Evolutionary conservation across 2,888 invertebrate genomes (phyloP).

Genomic region (Coleophora flavipennella): DNA sequence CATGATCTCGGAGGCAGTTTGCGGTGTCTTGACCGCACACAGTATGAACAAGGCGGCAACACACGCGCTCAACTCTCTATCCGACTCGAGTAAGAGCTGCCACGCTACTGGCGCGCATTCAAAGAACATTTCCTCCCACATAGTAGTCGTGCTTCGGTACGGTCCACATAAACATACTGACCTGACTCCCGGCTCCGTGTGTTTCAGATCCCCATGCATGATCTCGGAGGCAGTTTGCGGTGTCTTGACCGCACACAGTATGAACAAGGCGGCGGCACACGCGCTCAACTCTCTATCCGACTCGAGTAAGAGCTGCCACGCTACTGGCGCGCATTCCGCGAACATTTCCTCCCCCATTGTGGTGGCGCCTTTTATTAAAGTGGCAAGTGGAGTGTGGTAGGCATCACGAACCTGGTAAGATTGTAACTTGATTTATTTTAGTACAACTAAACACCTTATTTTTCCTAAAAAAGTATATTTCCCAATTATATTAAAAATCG

Average conservation of each 20-base stretch:
- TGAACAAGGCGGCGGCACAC: constrained; percentile 90
- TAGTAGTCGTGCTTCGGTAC: constrained; percentile 89
- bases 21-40: constrained; percentile 92
- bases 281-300: constrained; percentile 90
- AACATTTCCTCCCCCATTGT: constrained; percentile 91
- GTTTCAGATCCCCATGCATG: constrained; percentile 90
- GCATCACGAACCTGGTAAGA: constrained; percentile 87
- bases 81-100: constrained; percentile 95
- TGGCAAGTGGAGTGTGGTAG: constrained; percentile 91
- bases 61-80: constrained; percentile 87
- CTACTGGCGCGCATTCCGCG: constrained; percentile 89
- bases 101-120: constrained; percentile 94
- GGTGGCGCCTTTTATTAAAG: constrained; percentile 90
- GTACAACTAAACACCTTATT: no score
- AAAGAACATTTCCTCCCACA: constrained; percentile 88
- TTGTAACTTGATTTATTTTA: no score
- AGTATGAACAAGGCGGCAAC: constrained; percentile 94
- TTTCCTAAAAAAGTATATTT: no score
- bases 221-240: constrained; percentile 91
- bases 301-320: constrained; percentile 96
- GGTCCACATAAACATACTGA: no score
- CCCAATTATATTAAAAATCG: no score
- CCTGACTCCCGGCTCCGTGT: constrained; percentile 86
- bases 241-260: constrained; percentile 92
- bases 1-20: constrained; percentile 91